Evolutionary conservation across 2,797 vertebrate species (phyloP), one percentile per base, ranked within the genome.

Genomic region (Rachycentron canadum): DNA sequence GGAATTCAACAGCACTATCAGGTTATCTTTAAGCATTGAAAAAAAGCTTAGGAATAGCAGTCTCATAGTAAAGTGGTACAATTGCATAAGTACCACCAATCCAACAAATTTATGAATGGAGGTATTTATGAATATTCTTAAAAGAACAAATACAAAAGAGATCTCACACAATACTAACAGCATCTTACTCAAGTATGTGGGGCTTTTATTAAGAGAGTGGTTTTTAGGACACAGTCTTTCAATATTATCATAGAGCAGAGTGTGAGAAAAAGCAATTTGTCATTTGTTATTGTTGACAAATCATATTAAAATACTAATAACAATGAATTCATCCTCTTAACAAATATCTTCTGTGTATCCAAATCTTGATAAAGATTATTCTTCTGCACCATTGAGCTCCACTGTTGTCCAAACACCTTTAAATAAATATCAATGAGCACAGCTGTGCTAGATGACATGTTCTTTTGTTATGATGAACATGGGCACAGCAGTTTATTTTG

Each of bases 61-160:
- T 45, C 2, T 21, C 25, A 49, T 4, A 61, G 40, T 28, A 68
- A 47, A 23, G 21, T 63, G 32, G 13, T 19, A 36, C 19, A 36
- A 55, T 47, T 13, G 23, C 49, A 10, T 13, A 25, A 57, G 6
- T 66, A 23, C 14, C 3, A 19, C 34, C 6, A 9, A 23, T 23
- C 10, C 49, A 52, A 52, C 7, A 17, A 28, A 30, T 26, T 12
- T 14, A 14, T 7, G 3, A 64, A 23, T 59, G 1, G 1, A 34
- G 2, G 0, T 16, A 23, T 10, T 28, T 25, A 12, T 55, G 21
- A 53, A 30, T 32, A 64, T 56, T 53, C 26, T 57, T 9, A 32
- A 38, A 77, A 30, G 23, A 53, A 53, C 41, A 62, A 17, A 53
- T 38, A 26, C 16, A 68, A 62, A 36, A 45, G 62, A 55, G 9